Evolutionary conservation across 30 jellyfish, hydroid and myxozoan species (phyloP).

Genomic region (Aurelia coerulea): DNA sequence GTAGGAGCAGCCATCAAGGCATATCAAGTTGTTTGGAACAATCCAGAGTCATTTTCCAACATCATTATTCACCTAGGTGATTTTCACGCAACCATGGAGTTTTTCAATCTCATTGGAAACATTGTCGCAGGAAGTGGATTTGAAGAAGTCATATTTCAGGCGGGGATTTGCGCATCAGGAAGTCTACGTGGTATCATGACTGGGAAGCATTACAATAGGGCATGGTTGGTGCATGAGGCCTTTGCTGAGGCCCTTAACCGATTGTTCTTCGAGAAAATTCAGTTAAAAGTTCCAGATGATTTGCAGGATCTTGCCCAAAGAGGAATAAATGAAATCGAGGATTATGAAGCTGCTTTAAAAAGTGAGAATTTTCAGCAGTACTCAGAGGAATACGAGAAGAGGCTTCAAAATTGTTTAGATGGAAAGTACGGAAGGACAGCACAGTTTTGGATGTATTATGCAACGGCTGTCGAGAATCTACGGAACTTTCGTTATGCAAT

Average conservation of each 20-base stretch:
- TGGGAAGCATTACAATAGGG: slow-evolving; percentile 47
- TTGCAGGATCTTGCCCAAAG: background rate
- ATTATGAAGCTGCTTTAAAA: background rate
- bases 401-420: background rate
- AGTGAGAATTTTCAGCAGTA: background rate
- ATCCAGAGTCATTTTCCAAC: slow-evolving; percentile 19
- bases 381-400: background rate
- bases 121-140: slow-evolving; percentile 36
- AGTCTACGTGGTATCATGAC: slow-evolving; percentile 10
- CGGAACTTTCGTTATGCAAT: slow-evolving; percentile 12
- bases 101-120: slow-evolving; percentile 28
- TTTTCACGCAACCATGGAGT: slow-evolving; percentile 54
- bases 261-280: slow-evolving; percentile 6
- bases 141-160: slow-evolving; percentile 19
- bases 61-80: slow-evolving; percentile 46
- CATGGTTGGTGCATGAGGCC: slow-evolving; percentile 35
- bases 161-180: slow-evolving; percentile 42
- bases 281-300: background rate
- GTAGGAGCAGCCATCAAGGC: slow-evolving; percentile 55
- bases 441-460: slow-evolving; percentile 32
- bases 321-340: background rate
- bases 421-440: slow-evolving; percentile 47
- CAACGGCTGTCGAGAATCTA: background rate
- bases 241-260: slow-evolving; percentile 46
- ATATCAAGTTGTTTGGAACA: slow-evolving; percentile 43